Percentiles rank a stretch among this genome's conserved stretches.
These are phyloP conservation scores for Indicator maculatus DNA, from an alignment of 2,113 vertebrate species.

Conservation along the genomic window DNA sequence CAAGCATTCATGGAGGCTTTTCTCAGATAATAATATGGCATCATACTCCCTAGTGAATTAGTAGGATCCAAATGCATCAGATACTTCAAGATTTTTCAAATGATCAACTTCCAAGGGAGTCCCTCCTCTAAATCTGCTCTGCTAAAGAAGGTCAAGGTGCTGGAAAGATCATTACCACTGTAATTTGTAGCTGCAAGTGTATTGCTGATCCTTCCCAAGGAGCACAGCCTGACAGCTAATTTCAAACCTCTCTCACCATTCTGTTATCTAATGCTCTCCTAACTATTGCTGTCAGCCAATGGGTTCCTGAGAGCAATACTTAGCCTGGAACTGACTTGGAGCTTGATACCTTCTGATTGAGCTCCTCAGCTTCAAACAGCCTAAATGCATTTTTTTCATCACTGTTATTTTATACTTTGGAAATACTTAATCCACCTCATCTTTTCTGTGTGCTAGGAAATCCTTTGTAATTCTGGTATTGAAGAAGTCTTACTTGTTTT, in stretches of 20 bases:
- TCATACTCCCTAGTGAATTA: not conserved
- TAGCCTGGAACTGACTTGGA: not conserved
- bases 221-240: not conserved
- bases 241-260: slow-evolving; percentile 39
- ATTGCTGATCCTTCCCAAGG: not conserved
- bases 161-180: not conserved
- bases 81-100: not conserved
- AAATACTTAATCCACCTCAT: not conserved
- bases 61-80: not conserved
- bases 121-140: not conserved
- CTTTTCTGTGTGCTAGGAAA: not conserved
- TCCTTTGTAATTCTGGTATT: not conserved
- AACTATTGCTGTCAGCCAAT: not conserved
- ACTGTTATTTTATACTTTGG: not conserved
- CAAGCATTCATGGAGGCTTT: not conserved
- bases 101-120: not conserved
- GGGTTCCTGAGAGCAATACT: not conserved
- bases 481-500: not conserved
- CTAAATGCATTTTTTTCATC: not conserved
- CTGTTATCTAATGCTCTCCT: slow-evolving; percentile 24
- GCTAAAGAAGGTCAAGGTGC: fast-evolving
- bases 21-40: not conserved
- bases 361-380: not conserved
- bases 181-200: not conserved
- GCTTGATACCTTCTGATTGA: not conserved